Percentiles rank a stretch among this genome's conserved stretches.
phyloP scores from a whole-genome alignment of 2,113 vertebrate species.

The Corythaeola cristata region DNA sequence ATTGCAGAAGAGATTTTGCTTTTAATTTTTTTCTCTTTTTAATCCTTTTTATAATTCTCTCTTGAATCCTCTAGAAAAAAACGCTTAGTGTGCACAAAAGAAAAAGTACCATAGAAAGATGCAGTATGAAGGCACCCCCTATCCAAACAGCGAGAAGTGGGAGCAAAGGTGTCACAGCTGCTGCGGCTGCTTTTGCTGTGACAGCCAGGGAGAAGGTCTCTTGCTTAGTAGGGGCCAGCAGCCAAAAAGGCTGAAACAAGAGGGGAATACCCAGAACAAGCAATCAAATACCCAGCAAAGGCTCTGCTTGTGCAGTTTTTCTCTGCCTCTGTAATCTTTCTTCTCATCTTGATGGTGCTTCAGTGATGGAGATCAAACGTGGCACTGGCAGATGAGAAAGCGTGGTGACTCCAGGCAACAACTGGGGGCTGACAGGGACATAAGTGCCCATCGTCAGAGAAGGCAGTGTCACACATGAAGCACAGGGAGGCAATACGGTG shows the following conservation, averaged over 20 bases:
- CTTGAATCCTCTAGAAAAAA: background rate
- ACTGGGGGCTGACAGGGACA: background rate
- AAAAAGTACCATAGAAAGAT: background rate
- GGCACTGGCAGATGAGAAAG: background rate
- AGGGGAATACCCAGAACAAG: background rate
- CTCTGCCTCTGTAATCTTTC: background rate
- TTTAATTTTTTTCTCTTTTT: background rate
- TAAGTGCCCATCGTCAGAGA: no score
- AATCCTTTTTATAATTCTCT: background rate
- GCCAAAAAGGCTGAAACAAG: background rate
- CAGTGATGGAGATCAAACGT: rapidly evolving
- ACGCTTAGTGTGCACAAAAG: background rate
- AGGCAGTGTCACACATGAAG: background rate
- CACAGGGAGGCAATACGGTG: rapidly evolving
- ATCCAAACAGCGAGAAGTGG: background rate
- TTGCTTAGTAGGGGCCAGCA: background rate
- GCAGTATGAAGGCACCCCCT: rapidly evolving
- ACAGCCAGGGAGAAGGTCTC: background rate
- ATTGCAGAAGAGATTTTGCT: background rate
- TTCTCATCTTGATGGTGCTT: background rate
- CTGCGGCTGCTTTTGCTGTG: background rate
- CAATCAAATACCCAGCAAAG: background rate
- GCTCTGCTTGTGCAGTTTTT: background rate
- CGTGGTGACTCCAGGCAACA: background rate
- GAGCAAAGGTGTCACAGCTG: background rate